Conservation (phyloP, 1,140 invertebrate species). For the Cyclina sinensis region DNA sequence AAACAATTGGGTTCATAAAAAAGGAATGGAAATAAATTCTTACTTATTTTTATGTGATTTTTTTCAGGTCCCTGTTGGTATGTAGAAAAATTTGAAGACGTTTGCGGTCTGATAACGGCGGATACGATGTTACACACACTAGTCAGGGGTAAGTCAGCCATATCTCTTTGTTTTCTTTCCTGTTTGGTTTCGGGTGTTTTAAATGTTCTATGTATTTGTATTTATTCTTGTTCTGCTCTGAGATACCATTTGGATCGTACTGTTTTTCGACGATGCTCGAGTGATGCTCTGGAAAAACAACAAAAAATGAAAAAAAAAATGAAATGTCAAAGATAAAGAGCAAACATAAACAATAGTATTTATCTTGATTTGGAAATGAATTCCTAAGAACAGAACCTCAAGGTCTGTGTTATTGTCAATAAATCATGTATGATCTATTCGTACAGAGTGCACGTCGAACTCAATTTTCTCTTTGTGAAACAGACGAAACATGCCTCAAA, state of each 20-base stretch:
- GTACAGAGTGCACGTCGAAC: background rate
- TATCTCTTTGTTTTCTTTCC: too few species aligned
- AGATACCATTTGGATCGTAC: too few species aligned
- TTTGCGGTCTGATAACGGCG: conserved; percentile 49
- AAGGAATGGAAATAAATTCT: too few species aligned
- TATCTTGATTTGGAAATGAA: background rate
- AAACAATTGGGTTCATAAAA: too few species aligned
- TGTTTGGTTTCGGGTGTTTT: too few species aligned
- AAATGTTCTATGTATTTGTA: too few species aligned
- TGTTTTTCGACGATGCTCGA: too few species aligned
- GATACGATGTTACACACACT: conserved; percentile 55
- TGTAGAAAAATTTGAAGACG: conserved; percentile 44
- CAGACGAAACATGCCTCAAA: conserved; percentile 14
- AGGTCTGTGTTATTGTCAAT: background rate
- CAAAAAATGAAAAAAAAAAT: too few species aligned
- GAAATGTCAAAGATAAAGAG: too few species aligned
- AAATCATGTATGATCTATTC: background rate
- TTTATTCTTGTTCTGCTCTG: too few species aligned
- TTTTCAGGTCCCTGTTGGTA: conserved; percentile 71
- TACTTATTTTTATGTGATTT: background rate
- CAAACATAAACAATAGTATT: too few species aligned
- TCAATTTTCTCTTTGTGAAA: background rate
- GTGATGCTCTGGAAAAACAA: too few species aligned
- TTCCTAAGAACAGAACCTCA: background rate
- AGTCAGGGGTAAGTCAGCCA: conserved; percentile 44